Base-by-base conservation (phyloP, 2,113 vertebrate species). In the Typhlomys cinereus region DNA sequence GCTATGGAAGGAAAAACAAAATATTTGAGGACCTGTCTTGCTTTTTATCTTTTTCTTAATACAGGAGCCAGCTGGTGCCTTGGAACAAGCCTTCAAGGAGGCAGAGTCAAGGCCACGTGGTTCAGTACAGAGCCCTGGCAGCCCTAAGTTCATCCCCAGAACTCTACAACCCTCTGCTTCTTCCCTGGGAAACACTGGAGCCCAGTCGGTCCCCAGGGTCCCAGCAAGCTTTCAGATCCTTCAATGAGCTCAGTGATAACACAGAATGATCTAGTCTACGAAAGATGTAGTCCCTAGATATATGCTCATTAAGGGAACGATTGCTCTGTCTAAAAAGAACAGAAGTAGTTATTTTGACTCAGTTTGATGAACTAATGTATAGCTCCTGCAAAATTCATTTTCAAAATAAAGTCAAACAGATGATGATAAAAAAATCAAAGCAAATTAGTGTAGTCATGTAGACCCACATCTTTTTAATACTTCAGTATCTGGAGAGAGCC, bases 311-410 rank as follows among this genome's bases (percentile, higher is more conserved):
- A 79, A 90, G n/a, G 7, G 59, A 79, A 85, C 48, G 44, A 52
- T 4, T n/a, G 2, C 34, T 48, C 75, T 86, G 44, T 50, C 54
- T 79, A 71, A 62, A 76, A 41, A 70, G 46, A 36, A 27, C 25
- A 87, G 27, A 70, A 88, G 69, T 41, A 84, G 46, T 52, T 78
- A 62, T 44, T 92, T 94, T 70, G 67, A 83, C 31, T 66, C 67
- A 36, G 39, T 44, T 39, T 95, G 27, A 75, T 64, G 70, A 90
- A 46, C 15, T 74, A n/a, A 57, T 44, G 18, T 61, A 36, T 36
- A 12, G 70, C 64, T 70, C 91, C 34, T 75, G 41, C 13, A 36
- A 87, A 88, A 46, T 50, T 81, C 74, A 44, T 41, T 90, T 84
- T 85, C 46, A 48, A 12, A 7, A 79, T 2, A 1, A 29, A 11